Evolutionary conservation across 2,113 vertebrate genomes (phyloP), one percentile per base, ranked within the genome.

Genomic region (Pimephales promelas): DNA sequence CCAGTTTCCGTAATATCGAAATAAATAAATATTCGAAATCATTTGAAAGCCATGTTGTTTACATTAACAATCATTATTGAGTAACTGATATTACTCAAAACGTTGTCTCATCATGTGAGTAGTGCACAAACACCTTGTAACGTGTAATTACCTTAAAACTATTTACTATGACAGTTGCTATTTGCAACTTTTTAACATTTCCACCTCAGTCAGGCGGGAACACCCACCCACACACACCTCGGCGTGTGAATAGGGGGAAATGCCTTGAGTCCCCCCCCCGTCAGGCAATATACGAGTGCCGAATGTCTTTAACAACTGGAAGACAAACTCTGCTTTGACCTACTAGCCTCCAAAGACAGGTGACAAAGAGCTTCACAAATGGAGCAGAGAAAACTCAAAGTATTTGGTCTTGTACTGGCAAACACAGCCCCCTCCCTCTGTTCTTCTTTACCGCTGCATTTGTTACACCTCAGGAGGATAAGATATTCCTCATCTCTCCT

Each of bases 401-500:
- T 16, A 74, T 52, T 13, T 47, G 0, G 18, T 54, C 18, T 54
- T 22, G 18, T 54, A 22, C 52, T 54, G 52, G 52, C 52, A 22
- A 22, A 54, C 1, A 2, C 52, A 8, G 6, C 52, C 18, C 49
- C 24, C 72, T 31, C 47, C 93, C 90, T 90, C 89, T 89, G 94
- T 93, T 93, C 94, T 93, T 93, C 92, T 92, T 92, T 91, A 92
- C 90, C 85, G 88, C 76, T 89, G 85, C 92, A 92, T 92, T 95
- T 93, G 93, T 95, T 94, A 94, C 90, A 92, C 93, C 92, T 93
- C 93, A 90, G 90, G 88, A 93, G 91, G 91, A 90, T 92, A 93
- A 93, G 90, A 89, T 91, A 94, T 94, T 94, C 91, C 93, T 93
- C 90, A 93, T 91, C 86, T 90, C 84, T 77, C 61, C 89, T 86